phyloP scores from a whole-genome alignment of 1,140 invertebrate genomes.

The Drosophila ironensis region DNA sequence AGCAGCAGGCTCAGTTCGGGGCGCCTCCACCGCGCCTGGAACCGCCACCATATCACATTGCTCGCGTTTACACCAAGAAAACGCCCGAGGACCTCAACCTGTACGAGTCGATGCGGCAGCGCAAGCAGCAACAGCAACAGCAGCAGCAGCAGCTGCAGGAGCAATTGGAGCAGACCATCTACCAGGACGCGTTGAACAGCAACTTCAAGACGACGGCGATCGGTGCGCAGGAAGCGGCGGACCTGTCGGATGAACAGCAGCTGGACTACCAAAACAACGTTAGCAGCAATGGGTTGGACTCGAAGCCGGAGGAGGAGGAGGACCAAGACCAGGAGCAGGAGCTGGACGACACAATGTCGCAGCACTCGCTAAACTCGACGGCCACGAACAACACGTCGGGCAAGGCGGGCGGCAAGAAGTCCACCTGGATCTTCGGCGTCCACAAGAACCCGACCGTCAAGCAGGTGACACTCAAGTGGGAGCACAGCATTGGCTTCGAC shows the following conservation, averaged over 20 bases:
- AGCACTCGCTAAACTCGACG: constrained; percentile 65
- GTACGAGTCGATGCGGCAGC: constrained; percentile 67
- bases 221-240: constrained; percentile 34
- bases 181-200: constrained; percentile 65
- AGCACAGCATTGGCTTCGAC: constrained; percentile 63
- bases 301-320: constrained; percentile 15
- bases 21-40: constrained; percentile 58
- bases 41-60: constrained; percentile 88
- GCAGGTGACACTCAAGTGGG: constrained; percentile 73
- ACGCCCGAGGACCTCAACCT: constrained; percentile 82
- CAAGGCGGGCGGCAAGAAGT: constrained; percentile 52
- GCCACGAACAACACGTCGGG: constrained; percentile 67
- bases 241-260: constrained; percentile 38
- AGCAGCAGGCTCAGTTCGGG: constrained; percentile 50
- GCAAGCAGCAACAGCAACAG: constrained; percentile 60
- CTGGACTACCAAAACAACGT: constrained; percentile 69
- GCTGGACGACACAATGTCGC: constrained; percentile 55
- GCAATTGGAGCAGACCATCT: constrained; percentile 49
- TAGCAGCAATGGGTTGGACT: constrained; percentile 14
- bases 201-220: constrained; percentile 73
- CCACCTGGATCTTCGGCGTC: constrained; percentile 85
- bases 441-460: constrained; percentile 85
- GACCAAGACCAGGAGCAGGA: constrained; percentile 31
- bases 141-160: constrained; percentile 38
- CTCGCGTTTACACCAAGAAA: constrained; percentile 87